Evolutionary conservation across 2,113 vertebrate genomes (phyloP).

Genomic region (Tamias sibiricus): DNA sequence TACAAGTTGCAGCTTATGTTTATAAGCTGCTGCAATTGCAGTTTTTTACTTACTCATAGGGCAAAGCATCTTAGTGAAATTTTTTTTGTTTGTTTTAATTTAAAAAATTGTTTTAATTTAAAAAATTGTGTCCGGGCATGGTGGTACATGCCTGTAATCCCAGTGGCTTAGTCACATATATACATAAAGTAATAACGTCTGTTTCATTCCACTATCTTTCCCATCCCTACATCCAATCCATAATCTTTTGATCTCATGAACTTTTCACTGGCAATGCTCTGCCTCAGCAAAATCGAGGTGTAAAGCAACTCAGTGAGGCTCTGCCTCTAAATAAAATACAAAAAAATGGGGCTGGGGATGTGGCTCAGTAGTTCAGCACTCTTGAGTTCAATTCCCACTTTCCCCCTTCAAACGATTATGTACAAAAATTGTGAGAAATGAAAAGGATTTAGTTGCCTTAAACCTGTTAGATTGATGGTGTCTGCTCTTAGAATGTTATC

Average conservation of each 20-base stretch:
- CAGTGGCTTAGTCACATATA: too few relatives aligned
- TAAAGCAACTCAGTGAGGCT: too few relatives aligned
- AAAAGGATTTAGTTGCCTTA: neutral
- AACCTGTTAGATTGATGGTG: neutral
- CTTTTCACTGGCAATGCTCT: neutral
- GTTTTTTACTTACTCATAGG: neutral
- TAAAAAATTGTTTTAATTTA: neutral
- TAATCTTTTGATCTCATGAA: neutral
- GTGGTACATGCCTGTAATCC: too few relatives aligned
- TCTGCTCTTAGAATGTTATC: constrained; percentile 22
- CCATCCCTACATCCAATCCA: too few relatives aligned
- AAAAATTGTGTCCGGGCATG: neutral
- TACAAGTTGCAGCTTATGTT: neutral
- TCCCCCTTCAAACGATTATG: neutral
- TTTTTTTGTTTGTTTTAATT: neutral
- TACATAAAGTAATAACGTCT: too few relatives aligned
- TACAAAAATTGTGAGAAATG: neutral
- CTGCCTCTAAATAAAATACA: too few relatives aligned
- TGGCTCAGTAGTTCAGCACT: too few relatives aligned
- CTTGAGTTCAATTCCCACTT: too few relatives aligned
- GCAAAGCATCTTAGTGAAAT: neutral
- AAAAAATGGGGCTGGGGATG: too few relatives aligned
- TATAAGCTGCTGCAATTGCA: neutral
- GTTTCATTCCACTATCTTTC: too few relatives aligned
- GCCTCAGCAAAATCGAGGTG: too few relatives aligned